Evolutionary conservation across 2,888 invertebrate species (phyloP), one percentile per base, ranked within the genome.

Genomic region (Deilephila elpenor): DNA sequence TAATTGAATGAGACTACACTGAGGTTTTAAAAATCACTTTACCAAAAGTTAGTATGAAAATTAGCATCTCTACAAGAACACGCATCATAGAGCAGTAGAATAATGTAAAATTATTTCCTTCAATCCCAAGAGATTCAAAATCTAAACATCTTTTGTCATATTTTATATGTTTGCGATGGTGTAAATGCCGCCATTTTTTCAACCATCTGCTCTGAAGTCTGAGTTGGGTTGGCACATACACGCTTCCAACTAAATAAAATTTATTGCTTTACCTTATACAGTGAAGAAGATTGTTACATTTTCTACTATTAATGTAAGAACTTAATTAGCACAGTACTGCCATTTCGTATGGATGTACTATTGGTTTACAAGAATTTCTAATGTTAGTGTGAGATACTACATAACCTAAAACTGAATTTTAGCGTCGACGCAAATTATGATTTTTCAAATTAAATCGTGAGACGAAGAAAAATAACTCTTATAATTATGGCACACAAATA

Each of bases 161-260:
- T 75, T 74, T 61, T 73, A 75, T 76, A 77, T 75, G 75, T 80
- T 80, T 78, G 78, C 70, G 56, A 74, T 78, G 79, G 79, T 80
- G 79, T 80, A 78, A 80, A 74, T 74, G 78, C n/a, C 25, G 44
- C 44, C 64, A 67, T 25, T 37, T 67, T 67, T 67, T 67, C 19
- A 61, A 56, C 29, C 25, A 60, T 64, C 25, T 25, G 14, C 17
- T 25, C 14, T 51, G 25, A 4, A 17, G 44, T 51, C 25, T 3
- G 8, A 11, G 11, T 25, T 59, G 67, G 67, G 51, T 51, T 67
- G 67, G 20, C 67, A 67, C 25, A 17, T 25, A 17, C 25, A 1
- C n/a, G 53, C 1, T 53, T 56, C 17, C 5, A 56, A 5, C 56
- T 5, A n/a, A n/a, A 56, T 56, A n/a, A 6, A 56, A n/a, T n/a